Evolutionary conservation across 2,113 vertebrate genomes (phyloP), one percentile per base, ranked within the genome.

Genomic region (Jacana jacana): DNA sequence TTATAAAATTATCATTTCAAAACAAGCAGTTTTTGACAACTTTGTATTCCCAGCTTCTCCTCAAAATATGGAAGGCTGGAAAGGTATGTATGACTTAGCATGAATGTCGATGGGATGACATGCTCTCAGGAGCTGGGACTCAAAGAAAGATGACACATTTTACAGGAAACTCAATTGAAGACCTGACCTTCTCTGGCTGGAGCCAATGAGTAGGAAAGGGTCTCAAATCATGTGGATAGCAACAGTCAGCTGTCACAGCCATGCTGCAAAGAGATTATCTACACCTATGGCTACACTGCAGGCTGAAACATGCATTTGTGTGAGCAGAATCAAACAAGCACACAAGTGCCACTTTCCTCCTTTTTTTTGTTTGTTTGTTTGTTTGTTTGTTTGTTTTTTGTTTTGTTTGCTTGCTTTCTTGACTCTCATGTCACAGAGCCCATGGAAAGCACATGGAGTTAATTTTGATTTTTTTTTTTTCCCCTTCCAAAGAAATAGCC

Each of bases 201-300:
- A 91, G 51, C 76, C 60, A 75, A 2, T 17, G 77, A 91, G 57
- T 64, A 93, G 91, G 72, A 96, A 89, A 86, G 64, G 85, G 95
- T 88, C 85, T 95, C 90, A 86, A 93, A 76, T 96, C 83, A 92
- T 35, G 64, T 3, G 3, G 70, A 78, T 42, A 81, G 93, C 93
- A 92, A 92, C 69, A 92, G 87, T 95, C 95, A 91, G 94, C 94
- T 93, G 88, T 89, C 91, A 91, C 86, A 85, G 88, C 55, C 81
- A 48, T 42, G 52, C 71, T 96, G 84, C 71, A 78, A 86, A 92
- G 86, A 84, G 79, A 91, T 95, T 94, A 91, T 78, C 89, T 65
- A 17, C 1, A 37, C 82, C 86, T 61, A 15, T 84, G 86, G 87
- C 84, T 88, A 88, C 18, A 52, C 60, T 76, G 86, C 86, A 72